Conservation (phyloP, 2,888 invertebrate genomes). For the Bombyx huttoni region DNA sequence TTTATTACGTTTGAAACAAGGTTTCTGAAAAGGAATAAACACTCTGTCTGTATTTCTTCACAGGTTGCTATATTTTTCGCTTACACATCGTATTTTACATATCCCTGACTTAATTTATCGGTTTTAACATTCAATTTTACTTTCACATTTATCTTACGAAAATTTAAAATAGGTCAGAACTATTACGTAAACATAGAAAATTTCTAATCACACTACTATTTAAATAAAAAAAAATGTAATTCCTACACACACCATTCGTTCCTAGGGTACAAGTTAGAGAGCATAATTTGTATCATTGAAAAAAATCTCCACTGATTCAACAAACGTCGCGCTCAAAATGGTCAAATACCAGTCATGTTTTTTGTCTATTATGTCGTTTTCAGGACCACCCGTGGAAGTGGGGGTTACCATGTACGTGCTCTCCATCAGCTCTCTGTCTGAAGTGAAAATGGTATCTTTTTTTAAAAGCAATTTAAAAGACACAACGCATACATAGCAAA, state of each 20-base stretch:
- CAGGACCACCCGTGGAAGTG: slow-evolving; percentile 87
- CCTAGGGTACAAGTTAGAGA: too few species aligned
- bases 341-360: slow-evolving; percentile 22
- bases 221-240: too few species aligned
- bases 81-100: neutral
- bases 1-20: neutral
- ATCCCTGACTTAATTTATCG: neutral
- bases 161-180: too few species aligned
- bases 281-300: too few species aligned
- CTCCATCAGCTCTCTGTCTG: slow-evolving; percentile 88
- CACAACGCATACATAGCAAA: slow-evolving; percentile 65
- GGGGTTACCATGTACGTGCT: slow-evolving; percentile 90
- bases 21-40: neutral
- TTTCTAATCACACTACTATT: too few species aligned
- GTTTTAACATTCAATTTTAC: neutral
- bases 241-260: too few species aligned
- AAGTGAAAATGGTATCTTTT: slow-evolving; percentile 81
- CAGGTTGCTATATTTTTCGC: neutral
- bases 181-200: too few species aligned
- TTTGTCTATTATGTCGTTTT: slow-evolving; percentile 64
- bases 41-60: neutral
- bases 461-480: slow-evolving; percentile 54
- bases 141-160: neutral
- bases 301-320: neutral
- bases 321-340: neutral